Base-by-base conservation (phyloP, 2,797 vertebrate genomes). In the Nannoperca australis region DNA sequence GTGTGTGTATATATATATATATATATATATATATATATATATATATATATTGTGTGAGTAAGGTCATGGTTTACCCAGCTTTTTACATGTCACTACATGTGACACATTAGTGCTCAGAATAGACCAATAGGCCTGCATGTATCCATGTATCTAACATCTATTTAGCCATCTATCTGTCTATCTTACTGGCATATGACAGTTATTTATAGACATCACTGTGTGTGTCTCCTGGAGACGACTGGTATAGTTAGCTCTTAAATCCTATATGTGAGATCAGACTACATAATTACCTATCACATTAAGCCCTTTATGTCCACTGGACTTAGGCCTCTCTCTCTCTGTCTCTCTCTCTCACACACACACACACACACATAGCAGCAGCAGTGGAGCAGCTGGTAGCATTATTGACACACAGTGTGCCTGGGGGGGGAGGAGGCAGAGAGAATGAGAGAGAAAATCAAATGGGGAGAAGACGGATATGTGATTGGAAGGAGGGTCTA, bases 241-340 rank as follows among this genome's bases (percentile, higher is more conserved):
- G 91, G 86, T 91, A 90, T 93, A 93, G 92, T 94, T 94, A 93
- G 93, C 89, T 92, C 93, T 94, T 94, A 94, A 95, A 93, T 94
- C 93, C 92, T 83, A 89, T 90, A 82, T 89, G 92, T 94, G 93
- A 95, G 94, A 94, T 94, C 94, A 95, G 93, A 94, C 94, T 94
- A 87, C 88, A 91, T 94, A 95, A 96, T 95, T 95, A 95, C 91
- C 93, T 92, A 85, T 93, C 90, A 85, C 93, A 93, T 95, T 93
- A 94, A 94, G 91, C 90, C 89, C 90, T 94, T 93, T 91, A 93
- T 93, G 92, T 94, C 92, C 90, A 86, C 77, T 88, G 91, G 90
- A 93, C 85, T 91, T 85, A 84, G 91, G 85, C 89, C 92, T 69
- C 32, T 76, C 53, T 73, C 18, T 68, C 63, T 62, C 67, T 69